Base-by-base conservation (phyloP, 2,888 invertebrate species). In the Dugesia japonica region DNA sequence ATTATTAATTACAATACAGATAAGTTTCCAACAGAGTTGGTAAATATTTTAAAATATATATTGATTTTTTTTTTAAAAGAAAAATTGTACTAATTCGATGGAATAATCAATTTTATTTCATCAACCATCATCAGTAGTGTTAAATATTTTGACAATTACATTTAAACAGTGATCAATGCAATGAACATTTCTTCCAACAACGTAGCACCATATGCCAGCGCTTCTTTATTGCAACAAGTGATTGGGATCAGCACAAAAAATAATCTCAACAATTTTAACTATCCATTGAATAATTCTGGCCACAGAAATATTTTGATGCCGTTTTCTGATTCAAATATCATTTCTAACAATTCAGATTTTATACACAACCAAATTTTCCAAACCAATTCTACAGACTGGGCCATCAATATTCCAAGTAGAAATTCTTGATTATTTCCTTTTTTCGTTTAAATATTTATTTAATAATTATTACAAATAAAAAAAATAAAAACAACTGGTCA, bases 141-240 rank as follows among this genome's bases (percentile, higher is more conserved):
- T 31, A 31, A 4, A 31, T 7, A 31, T 7, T 4, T 31, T 31
- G 31, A 31, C 31, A 31, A 31, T 31, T 31, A 31, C 31, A 31
- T 31, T 31, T 31, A 4, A 4, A 31, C 56, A 56, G 56, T 56
- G 56, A 56, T 56, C n/a, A 56, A 56, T 56, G 56, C 56, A 4
- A 56, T 56, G 56, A 56, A 56, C 23, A 56, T 56, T 56, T 56
- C 56, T 4, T 56, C 56, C 17, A 75, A 71, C 71, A 38, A 38
- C 23, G 76, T 76, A 28, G 76, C 76, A 1, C 76, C 76, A 23
- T 76, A 76, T 71, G 76, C 76, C 71, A 76, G 71, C 31, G 71
- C 76, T 31, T 26, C 71, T 28, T 20, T 76, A n/a, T 28, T 76
- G 23, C 76, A 76, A 71, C 71, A 76, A 31, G 71, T 76, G 72